Evolutionary conservation across 64 coral and sea anemone species (phyloP).

Genomic region (Dendronephthya gigantea): DNA sequence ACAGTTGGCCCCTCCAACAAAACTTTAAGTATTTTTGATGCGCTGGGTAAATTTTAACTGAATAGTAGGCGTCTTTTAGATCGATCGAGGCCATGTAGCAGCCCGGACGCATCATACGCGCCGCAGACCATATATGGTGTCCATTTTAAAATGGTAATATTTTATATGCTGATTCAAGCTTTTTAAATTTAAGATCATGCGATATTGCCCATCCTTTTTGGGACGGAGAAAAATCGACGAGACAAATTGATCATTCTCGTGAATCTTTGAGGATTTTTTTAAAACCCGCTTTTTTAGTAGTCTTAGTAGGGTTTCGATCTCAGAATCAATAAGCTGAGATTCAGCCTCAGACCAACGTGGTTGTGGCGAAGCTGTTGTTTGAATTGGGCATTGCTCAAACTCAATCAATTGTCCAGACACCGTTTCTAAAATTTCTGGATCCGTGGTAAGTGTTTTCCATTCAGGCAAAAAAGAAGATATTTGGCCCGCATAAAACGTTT

Average conservation of each 20-base stretch:
- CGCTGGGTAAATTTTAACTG: neutral
- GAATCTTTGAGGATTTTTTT: neutral
- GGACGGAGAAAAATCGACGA: neutral
- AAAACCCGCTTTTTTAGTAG: neutral
- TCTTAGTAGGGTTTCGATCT: neutral
- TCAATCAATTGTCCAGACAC: conserved; percentile 39
- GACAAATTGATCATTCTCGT: neutral
- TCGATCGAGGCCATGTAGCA: neutral
- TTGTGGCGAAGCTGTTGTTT: conserved; percentile 19
- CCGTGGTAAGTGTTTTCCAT: conserved; percentile 38
- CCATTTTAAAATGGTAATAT: conserved; percentile 1
- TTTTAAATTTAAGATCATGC: neutral
- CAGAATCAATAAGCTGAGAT: conserved; percentile 23
- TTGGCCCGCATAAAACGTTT: neutral
- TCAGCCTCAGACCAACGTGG: conserved; percentile 13
- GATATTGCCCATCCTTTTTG: neutral
- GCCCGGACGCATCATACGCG: neutral
- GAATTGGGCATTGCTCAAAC: conserved; percentile 26
- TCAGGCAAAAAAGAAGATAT: neutral
- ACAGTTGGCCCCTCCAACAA: neutral
- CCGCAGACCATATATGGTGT: too few species aligned
- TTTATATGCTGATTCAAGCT: neutral
- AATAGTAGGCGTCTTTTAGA: neutral
- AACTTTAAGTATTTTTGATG: neutral
- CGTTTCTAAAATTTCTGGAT: conserved; percentile 45